Conservation (phyloP, 2,113 vertebrate species). For the Neoarius graeffei region DNA sequence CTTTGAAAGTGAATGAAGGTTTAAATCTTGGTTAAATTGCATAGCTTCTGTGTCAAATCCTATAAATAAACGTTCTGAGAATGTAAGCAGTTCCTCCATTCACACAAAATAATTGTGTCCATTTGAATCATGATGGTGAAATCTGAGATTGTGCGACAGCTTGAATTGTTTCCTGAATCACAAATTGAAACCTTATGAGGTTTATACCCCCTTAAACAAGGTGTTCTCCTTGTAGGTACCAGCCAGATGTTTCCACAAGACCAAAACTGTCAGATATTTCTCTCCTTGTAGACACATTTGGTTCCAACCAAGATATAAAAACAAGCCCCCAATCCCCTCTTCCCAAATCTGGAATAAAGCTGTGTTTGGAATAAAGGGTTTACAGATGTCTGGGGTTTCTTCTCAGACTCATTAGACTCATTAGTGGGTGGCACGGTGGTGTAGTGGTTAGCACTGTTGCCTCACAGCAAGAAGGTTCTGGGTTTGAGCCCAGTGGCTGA, state of each 20-base stretch:
- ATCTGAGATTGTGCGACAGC: background rate
- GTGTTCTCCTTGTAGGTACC: background rate
- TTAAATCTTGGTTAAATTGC: background rate
- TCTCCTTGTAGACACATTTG: background rate
- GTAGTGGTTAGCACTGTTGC: too few relatives aligned
- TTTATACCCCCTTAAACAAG: background rate
- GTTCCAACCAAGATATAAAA: background rate
- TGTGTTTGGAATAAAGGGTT: constrained; percentile 39
- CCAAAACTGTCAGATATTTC: constrained; percentile 2
- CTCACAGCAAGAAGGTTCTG: too few relatives aligned
- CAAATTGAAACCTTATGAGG: background rate
- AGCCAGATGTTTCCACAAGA: background rate
- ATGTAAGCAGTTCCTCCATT: background rate
- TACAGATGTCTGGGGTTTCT: constrained; percentile 56
- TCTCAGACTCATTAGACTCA: constrained; percentile 29
- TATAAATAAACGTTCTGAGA: background rate
- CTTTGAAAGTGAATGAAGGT: background rate
- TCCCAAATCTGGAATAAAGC: background rate
- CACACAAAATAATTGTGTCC: background rate
- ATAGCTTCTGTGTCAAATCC: background rate
- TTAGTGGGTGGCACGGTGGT: background rate
- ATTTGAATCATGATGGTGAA: background rate
- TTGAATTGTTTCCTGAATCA: background rate
- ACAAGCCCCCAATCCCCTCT: background rate
- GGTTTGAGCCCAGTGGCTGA: too few relatives aligned